These are phyloP conservation scores for Anoplophora glabripennis DNA, from an alignment of 1,140 invertebrate species.

Conservation along the genomic window DNA sequence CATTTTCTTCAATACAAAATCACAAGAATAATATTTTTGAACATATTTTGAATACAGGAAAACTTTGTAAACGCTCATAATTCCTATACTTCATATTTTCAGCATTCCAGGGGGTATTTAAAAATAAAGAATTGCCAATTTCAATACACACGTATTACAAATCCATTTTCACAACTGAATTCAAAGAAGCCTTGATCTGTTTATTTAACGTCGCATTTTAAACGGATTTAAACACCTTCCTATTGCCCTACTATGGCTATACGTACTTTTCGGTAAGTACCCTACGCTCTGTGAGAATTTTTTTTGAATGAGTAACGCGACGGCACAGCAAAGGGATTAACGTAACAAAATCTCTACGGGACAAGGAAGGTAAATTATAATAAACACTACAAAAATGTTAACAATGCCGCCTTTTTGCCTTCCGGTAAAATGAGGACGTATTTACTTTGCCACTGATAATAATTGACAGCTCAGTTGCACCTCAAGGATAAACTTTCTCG, in stretches of 20 bases:
- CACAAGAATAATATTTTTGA: no score
- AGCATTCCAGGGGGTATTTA: no score
- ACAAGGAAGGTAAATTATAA: constrained; percentile 18
- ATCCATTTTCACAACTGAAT: no score
- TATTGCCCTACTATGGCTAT: background rate
- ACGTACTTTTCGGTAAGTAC: background rate
- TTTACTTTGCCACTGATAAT: constrained; percentile 26
- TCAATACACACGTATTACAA: no score
- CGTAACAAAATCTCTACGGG: constrained; percentile 19
- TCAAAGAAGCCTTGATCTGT: constrained; percentile 2
- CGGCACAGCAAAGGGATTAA: constrained; percentile 17
- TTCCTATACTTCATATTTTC: no score
- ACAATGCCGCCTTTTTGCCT: constrained; percentile 23
- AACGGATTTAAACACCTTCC: constrained; percentile 8
- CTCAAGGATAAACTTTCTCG: background rate
- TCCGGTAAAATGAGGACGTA: constrained; percentile 21
- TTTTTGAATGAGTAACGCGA: background rate
- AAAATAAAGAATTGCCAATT: no score
- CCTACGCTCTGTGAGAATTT: background rate
- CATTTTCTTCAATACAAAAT: no score
- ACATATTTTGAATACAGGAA: no score
- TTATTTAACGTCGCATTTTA: constrained; percentile 8
- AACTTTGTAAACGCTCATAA: no score
- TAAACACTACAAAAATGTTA: constrained; percentile 26
- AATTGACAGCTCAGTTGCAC: constrained; percentile 21